phyloP scores from a whole-genome alignment of 2,888 invertebrate genomes.

The Brachyptera putata region DNA sequence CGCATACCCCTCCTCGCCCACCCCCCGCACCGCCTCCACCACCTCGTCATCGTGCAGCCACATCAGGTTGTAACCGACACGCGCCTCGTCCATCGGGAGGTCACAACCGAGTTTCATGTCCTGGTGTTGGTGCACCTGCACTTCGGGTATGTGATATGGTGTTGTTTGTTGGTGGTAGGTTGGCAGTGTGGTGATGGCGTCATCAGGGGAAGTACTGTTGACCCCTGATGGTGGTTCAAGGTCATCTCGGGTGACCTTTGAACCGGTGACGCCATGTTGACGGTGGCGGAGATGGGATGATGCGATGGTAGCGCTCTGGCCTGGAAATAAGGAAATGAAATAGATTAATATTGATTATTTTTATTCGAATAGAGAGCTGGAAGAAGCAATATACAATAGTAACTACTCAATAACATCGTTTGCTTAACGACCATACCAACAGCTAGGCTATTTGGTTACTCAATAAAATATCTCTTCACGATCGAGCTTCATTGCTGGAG shows the following conservation, averaged over 20 bases:
- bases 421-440: too few species aligned
- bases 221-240: not conserved
- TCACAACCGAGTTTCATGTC: not conserved
- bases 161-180: not conserved
- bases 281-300: constrained; percentile 24
- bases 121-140: constrained; percentile 5
- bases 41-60: constrained; percentile 17
- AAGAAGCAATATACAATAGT: too few species aligned
- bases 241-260: constrained; percentile 1
- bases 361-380: too few species aligned
- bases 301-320: constrained; percentile 22
- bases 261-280: constrained; percentile 15
- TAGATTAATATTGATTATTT: not conserved
- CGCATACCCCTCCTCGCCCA: not conserved
- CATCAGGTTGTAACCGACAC: not conserved
- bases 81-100: not conserved
- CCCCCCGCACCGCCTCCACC: not conserved
- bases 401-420: too few species aligned
- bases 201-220: not conserved
- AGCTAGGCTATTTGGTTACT: too few species aligned
- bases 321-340: constrained; percentile 3
- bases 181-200: not conserved
- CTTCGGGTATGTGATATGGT: constrained; percentile 3
- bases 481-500: too few species aligned
- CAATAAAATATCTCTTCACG: too few species aligned